These are phyloP conservation scores for Diaphora mendica DNA, from an alignment of 2,888 invertebrate genomes.

Conservation along the genomic window DNA sequence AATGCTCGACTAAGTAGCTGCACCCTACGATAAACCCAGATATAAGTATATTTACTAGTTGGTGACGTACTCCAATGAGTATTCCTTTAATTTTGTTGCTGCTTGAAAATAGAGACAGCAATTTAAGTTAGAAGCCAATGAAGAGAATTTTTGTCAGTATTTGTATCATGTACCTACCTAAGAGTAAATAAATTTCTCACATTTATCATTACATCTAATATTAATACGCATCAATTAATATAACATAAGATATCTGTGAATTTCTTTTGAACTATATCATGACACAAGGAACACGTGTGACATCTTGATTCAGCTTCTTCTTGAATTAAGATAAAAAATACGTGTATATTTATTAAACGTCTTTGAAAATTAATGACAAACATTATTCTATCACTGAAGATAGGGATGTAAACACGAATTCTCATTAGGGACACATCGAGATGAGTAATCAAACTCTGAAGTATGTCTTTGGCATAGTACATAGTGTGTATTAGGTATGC, in stretches of 20 bases:
- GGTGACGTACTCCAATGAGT: neutral
- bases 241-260: constrained; percentile 16
- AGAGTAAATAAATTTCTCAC: neutral
- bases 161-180: constrained; percentile 1
- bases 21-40: neutral
- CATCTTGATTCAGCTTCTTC: constrained; percentile 41
- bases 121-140: neutral
- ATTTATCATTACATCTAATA: constrained; percentile 8
- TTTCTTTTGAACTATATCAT: constrained; percentile 29
- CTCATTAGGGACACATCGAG: constrained; percentile 45
- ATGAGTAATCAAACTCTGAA: constrained; percentile 40
- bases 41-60: neutral
- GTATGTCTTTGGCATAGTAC: constrained; percentile 35
- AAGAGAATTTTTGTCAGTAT: neutral
- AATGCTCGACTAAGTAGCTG: neutral
- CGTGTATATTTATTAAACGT: constrained; percentile 47
- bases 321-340: constrained; percentile 47
- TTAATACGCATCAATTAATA: constrained; percentile 21
- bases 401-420: constrained; percentile 43
- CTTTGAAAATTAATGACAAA: constrained; percentile 52
- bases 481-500: neutral
- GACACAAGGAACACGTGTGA: constrained; percentile 35
- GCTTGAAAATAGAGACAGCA: neutral
- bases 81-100: neutral
- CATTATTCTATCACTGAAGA: constrained; percentile 51